Base-by-base conservation (phyloP, 2,797 vertebrate genomes). In the Arrhamphus sclerolepis region DNA sequence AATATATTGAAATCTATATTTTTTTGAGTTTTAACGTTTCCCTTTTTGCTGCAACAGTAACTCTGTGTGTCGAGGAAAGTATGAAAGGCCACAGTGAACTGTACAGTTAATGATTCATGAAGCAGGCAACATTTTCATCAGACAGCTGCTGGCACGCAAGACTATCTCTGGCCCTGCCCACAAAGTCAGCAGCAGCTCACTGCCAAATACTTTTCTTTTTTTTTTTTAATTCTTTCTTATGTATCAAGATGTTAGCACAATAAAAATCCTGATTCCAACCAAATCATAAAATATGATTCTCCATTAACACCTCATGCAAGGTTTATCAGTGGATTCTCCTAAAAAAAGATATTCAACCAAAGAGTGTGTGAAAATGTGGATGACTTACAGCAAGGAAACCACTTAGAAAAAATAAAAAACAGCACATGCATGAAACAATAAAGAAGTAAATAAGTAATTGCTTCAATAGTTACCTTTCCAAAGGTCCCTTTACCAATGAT, bases 401-500 rank as follows among this genome's bases (percentile, higher is more conserved):
- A 7, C 8, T 0, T 5, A 57, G 16, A 41, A 34, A 13, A 39
- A 21, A 63, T 19, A 57, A 18, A 39, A 34, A 44, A 38, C 20
- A 47, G 2, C 1, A 58, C 2, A 48, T 51, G 1, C 7, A 49
- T 40, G 31, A 13, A 75, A 46, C 16, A 62, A 55, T 19, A 54
- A 46, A 42, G 17, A 58, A 7, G 49, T 50, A 49, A 44, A 67
- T 52, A 40, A 63, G 11, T 58, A 26, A 70, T 63, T 56, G 40
- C 28, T 62, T 50, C 6, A 40, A 40, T n/a, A 17, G 26, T 85
- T 91, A 99, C 97, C 94, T 97, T 99, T 81, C 97, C 97, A 81
- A 98, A 99, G 65, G 95, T 98, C 75, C 98, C 98, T 92, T 98
- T 99, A 64, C 98, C 98, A 85, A 99, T 98, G 87, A 99, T 93